Evolutionary conservation across 2,113 vertebrate species (phyloP).

Genomic region (Semnopithecus entellus): DNA sequence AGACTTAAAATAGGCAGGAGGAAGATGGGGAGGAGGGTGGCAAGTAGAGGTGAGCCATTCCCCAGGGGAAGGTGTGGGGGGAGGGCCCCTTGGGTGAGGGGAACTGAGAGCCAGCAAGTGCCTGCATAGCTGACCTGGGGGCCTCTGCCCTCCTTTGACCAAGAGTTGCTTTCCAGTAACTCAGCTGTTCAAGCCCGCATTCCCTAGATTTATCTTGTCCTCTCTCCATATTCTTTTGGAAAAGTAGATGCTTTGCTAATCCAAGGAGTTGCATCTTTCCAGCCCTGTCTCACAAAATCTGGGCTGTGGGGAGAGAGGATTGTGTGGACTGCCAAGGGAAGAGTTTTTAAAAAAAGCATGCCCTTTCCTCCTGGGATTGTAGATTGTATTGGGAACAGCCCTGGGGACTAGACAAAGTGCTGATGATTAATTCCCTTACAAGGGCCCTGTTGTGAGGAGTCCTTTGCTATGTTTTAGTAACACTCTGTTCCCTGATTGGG

Average conservation of each 20-base stretch:
- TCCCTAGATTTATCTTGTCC: background rate
- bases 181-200: background rate
- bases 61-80: background rate
- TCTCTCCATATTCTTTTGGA: background rate
- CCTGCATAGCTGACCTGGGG: background rate
- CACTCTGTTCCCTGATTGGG: background rate
- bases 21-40: background rate
- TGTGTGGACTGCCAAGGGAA: background rate
- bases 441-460: background rate
- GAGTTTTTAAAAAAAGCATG: background rate
- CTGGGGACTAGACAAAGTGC: background rate
- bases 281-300: background rate
- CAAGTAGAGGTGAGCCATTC: background rate
- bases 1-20: background rate
- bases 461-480: background rate
- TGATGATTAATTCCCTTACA: background rate
- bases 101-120: background rate
- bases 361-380: background rate
- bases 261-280: background rate
- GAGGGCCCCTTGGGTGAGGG: background rate
- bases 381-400: background rate
- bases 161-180: background rate
- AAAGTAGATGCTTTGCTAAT: background rate
- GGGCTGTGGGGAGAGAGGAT: background rate
- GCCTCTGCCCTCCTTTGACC: background rate